Base-by-base conservation (phyloP, 2,797 vertebrate genomes). In the Centroberyx gerrardi region DNA sequence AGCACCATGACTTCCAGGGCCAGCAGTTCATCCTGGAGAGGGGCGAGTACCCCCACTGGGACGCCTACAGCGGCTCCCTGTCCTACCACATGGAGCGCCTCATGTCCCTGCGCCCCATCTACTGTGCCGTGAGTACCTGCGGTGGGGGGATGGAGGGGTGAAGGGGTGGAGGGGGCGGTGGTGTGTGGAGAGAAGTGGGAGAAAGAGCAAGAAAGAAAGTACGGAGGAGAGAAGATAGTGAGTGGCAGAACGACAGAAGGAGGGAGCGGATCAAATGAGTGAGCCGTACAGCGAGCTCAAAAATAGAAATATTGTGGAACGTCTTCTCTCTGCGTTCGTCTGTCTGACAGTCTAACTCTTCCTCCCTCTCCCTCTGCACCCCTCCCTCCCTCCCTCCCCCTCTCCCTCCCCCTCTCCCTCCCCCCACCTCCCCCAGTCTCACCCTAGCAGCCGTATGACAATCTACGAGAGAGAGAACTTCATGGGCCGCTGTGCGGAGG, bases 21-120 rank as follows among this genome's bases (percentile, higher is more conserved):
- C 92, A 95, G 89, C 93, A 94, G 87, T 93, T 93, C 76, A 75
- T 93, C 77, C 85, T 93, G 80, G 91, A 94, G 83, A 90, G 89
- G 44, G 92, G 91, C 38, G 91, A 93, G 86, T 94, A 93, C 70
- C 89, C 91, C 18, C 90, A 92, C 80, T 94, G 94, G 90, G 89
- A 92, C 0, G 74, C 91, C 78, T 92, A 84, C 83, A 84, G 89
- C 1, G 91, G 91, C 53, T 88, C 83, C 62, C 77, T 92, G 78
- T 84, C 91, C 74, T 91, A 93, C 83, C 91, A 93, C 73, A 87
- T 64, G 13, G 93, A 93, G 82, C 83, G 82, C 69, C 85, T 94
- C 85, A 93, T 92, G 90, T 93, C 92, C 10, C 70, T 94, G 14
- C 88, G 84, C 58, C 93, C 91, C 82, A 76, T 92, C 87, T 90